phyloP scores from a whole-genome alignment of 2,888 invertebrate genomes.

The Rutpela maculata region DNA sequence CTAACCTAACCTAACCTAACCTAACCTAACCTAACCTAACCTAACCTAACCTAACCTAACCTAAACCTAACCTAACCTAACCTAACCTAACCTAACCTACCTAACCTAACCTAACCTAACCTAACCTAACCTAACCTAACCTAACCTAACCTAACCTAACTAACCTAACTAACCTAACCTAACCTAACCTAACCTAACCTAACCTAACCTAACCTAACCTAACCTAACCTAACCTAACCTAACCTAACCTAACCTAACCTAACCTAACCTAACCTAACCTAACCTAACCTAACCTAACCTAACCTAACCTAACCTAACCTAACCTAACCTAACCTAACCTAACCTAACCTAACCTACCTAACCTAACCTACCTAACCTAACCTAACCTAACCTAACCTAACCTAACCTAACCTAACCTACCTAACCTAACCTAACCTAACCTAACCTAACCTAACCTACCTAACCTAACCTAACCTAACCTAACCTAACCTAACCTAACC shows the following conservation, averaged over 20 bases:
- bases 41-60: slow-evolving; percentile 49
- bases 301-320: slow-evolving; percentile 11
- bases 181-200: slow-evolving; percentile 25
- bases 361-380: too few species aligned
- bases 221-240: slow-evolving; percentile 26
- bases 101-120: slow-evolving; percentile 51
- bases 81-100: slow-evolving; percentile 44
- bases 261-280: slow-evolving; percentile 24
- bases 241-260: slow-evolving; percentile 23
- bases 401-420: too few species aligned
- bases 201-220: slow-evolving; percentile 12
- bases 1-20: slow-evolving; percentile 33
- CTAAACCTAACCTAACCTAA: slow-evolving; percentile 52
- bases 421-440: too few species aligned
- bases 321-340: neutral
- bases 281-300: slow-evolving; percentile 22
- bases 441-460: too few species aligned
- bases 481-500: slow-evolving; percentile 43
- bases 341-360: too few species aligned
- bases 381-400: too few species aligned
- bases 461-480: slow-evolving; percentile 16
- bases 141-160: slow-evolving; percentile 38
- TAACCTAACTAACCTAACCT: slow-evolving; percentile 23
- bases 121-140: slow-evolving; percentile 44
- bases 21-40: slow-evolving; percentile 47